Base-by-base conservation (phyloP, 1,140 invertebrate species). In the Onthophagus taurus region DNA sequence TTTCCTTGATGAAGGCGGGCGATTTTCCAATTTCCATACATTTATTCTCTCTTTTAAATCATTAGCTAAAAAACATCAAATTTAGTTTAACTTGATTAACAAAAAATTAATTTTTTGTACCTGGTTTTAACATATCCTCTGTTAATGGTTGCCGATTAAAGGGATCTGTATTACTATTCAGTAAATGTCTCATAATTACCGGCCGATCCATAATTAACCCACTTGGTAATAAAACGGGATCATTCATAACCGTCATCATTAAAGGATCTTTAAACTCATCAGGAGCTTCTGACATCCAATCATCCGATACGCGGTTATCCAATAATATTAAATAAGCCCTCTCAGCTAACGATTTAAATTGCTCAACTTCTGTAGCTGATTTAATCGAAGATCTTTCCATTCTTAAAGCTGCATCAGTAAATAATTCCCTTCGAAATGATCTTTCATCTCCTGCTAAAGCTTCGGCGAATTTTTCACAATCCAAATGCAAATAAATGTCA, bases 201-300 rank as follows among this genome's bases (percentile, higher is more conserved):
- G 90, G 78, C 34, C 92, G 75, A 66, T 98, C 94, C 90, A 97
- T 97, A 2, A 97, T 75, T 55, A 88, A 89, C 44, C 94, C 94
- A 43, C 90, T 91, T 7, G 94, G 94, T 46, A 99, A 69, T 44
- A 84, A 72, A 0, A 98, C 93, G 2, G 95, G 95, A 65, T 99
- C 92, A 1, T 83, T 83, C 94, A 98, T 97, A 13, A 99, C 65
- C 0, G 93, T 97, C 59, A 94, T 90, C 93, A 98, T 97, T 1
- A 99, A 68, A 0, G 94, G 92, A 76, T 97, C 94, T 69, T 83
- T 83, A 64, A 96, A 98, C 67, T 97, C 93, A 52, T 98, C 94
- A 1, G 95, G 95, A 30, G 92, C 91, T 65, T 98, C 93, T 19
- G 87, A 89, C 59, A 83, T 92, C 65, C 97, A 93, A 49, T 93